These are phyloP conservation scores for Sceloporus undulatus DNA, from an alignment of 2,113 vertebrate genomes.

Conservation along the genomic window DNA sequence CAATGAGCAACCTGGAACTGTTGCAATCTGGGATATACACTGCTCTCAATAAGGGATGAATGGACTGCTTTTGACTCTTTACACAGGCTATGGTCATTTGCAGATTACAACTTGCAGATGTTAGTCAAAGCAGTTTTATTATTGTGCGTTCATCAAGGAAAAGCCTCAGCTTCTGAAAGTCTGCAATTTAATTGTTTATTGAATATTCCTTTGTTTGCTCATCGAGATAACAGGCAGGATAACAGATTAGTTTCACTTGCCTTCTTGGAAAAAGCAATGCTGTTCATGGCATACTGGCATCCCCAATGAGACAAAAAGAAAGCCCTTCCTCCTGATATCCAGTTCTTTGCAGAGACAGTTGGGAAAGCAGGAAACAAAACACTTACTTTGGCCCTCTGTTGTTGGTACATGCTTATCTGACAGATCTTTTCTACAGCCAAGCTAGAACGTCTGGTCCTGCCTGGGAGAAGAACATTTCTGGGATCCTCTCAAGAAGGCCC, in stretches of 20 bases:
- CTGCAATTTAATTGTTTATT: conserved; percentile 20
- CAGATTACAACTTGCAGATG: conserved; percentile 10
- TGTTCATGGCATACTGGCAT: neutral
- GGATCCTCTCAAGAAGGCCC: neutral
- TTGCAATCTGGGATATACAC: neutral
- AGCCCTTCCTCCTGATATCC: neutral
- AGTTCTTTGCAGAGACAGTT: conserved; percentile 22
- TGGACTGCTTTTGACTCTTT: neutral
- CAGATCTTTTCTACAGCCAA: conserved; percentile 17
- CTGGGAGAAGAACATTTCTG: neutral
- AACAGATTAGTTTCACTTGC: neutral
- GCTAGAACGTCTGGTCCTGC: neutral
- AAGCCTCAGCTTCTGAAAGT: neutral
- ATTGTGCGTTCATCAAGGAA: conserved; percentile 20
- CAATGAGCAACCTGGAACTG: neutral
- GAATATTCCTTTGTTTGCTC: conserved; percentile 30
- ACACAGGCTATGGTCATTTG: neutral
- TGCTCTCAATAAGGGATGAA: neutral
- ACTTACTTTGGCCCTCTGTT: conserved; percentile 13
- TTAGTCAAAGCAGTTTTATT: conserved; percentile 11
- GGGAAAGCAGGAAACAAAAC: conserved; percentile 35
- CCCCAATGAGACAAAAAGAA: conserved; percentile 26
- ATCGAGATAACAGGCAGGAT: conserved; percentile 9
- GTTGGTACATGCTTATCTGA: conserved; percentile 15
- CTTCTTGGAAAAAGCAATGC: conserved; percentile 9